A percentile compares a stretch with the other conserved stretches of the same genome.
Conservation (phyloP, 1,140 invertebrate genomes). For the Brachionus paranguensis region DNA sequence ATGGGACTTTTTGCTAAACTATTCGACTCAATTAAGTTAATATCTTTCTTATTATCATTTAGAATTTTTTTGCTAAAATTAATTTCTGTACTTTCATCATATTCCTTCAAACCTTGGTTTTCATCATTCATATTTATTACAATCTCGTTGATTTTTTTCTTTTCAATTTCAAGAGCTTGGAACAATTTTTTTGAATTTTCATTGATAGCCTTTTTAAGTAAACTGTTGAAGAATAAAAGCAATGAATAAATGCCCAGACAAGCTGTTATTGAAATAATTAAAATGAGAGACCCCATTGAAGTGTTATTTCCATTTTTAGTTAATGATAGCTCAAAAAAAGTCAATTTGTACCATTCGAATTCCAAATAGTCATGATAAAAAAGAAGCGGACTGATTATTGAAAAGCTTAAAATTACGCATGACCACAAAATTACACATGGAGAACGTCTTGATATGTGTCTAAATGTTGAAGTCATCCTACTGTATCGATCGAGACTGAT, state of each 20-base stretch:
- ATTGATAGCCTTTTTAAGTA: background rate
- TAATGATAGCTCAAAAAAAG: background rate
- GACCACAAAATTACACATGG: background rate
- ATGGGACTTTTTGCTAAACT: background rate
- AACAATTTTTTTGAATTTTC: background rate
- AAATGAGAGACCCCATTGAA: background rate
- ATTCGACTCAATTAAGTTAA: background rate
- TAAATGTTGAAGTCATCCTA: background rate
- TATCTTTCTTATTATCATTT: background rate
- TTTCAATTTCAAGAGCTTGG: background rate
- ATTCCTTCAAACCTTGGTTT: background rate
- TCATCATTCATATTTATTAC: background rate
- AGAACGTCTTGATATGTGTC: background rate
- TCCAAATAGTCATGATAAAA: conserved; percentile 19
- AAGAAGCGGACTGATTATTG: background rate
- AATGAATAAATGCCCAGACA: background rate
- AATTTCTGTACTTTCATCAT: background rate
- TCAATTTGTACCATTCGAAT: conserved; percentile 29
- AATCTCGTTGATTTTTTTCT: background rate
- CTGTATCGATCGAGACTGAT: background rate
- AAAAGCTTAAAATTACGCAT: background rate
- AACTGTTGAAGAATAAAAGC: background rate
- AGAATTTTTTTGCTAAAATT: background rate
- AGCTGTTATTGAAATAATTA: background rate
- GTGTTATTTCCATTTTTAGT: background rate